Conservation (phyloP, 2,113 vertebrate species). For the Atherinomorus stipes region DNA sequence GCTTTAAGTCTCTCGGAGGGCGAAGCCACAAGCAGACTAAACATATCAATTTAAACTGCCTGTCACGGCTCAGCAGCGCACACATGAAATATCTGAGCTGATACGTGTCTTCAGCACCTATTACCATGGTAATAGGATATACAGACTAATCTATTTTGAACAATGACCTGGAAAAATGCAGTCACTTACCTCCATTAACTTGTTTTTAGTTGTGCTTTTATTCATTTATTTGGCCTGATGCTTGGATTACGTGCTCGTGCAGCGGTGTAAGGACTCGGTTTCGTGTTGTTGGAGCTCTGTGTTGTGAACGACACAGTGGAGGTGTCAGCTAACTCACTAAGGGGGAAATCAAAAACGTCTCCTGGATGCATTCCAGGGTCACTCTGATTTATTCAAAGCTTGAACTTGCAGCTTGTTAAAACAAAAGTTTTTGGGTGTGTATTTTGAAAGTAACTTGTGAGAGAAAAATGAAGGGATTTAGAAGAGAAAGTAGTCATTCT, state of each 20-base stretch:
- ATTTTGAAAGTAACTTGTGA: not conserved
- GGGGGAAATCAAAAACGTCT: conserved; percentile 17
- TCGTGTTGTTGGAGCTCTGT: conserved; percentile 48
- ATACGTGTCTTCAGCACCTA: conserved; percentile 60
- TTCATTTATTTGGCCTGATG: conserved; percentile 52
- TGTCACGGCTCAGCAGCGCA: conserved; percentile 50
- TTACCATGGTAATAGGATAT: conserved; percentile 69
- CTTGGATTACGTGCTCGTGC: conserved; percentile 42
- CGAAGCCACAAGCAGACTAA: conserved; percentile 74
- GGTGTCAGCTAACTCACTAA: conserved; percentile 50
- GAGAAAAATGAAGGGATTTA: not conserved
- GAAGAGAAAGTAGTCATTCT: too few relatives aligned
- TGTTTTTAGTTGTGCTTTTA: conserved; percentile 44
- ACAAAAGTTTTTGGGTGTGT: too few relatives aligned
- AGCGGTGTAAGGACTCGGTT: conserved; percentile 56
- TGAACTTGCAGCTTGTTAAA: not conserved
- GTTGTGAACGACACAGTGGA: conserved; percentile 53
- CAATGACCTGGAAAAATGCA: conserved; percentile 51
- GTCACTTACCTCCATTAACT: conserved; percentile 51
- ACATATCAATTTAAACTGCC: conserved; percentile 75
- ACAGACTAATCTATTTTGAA: conserved; percentile 65
- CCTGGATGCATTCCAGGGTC: conserved; percentile 18
- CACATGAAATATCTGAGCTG: conserved; percentile 56
- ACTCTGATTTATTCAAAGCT: not conserved
- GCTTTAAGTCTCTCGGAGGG: conserved; percentile 54